Percentiles rank a stretch among this genome's conserved stretches.
These are phyloP conservation scores for Plumapathes pennacea DNA, from an alignment of 92 coral and sea anemone genomes.

Conservation along the genomic window DNA sequence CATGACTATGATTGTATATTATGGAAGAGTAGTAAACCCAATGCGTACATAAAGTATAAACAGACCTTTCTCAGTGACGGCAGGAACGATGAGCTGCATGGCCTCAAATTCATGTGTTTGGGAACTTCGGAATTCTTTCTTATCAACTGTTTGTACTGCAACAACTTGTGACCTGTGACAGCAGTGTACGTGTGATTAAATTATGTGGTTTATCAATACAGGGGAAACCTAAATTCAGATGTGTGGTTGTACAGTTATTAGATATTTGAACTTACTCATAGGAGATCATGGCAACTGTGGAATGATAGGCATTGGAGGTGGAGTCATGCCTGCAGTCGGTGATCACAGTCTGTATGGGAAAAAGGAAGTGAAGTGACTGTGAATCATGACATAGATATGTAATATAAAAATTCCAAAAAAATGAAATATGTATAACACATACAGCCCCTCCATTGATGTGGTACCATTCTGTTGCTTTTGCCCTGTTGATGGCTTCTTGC, in stretches of 20 bases:
- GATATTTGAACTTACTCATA: slow-evolving; percentile 6
- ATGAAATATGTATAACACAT: background rate
- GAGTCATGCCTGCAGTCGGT: slow-evolving; percentile 13
- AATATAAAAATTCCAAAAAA: background rate
- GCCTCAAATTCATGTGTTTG: slow-evolving; percentile 20
- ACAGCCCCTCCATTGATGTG: background rate
- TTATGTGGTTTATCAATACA: too few relatives aligned
- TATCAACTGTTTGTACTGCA: background rate
- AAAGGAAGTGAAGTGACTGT: too few relatives aligned
- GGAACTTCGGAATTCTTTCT: slow-evolving; percentile 6
- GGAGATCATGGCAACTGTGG: slow-evolving; percentile 2
- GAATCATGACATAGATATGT: too few relatives aligned
- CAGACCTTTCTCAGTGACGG: slow-evolving; percentile 3
- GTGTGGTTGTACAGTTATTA: too few relatives aligned
- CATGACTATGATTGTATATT: too few relatives aligned
- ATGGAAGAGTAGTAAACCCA: too few relatives aligned
- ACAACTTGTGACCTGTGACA: too few relatives aligned
- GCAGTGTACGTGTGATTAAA: too few relatives aligned
- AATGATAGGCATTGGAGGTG: slow-evolving; percentile 8
- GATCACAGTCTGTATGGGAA: slow-evolving; percentile 1
- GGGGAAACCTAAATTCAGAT: too few relatives aligned
- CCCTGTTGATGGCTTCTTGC: background rate
- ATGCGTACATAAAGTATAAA: too few relatives aligned
- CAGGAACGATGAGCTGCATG: slow-evolving; percentile 3
- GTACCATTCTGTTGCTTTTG: background rate